Base-by-base conservation (phyloP, 2,113 vertebrate genomes). In the Otus sunia region DNA sequence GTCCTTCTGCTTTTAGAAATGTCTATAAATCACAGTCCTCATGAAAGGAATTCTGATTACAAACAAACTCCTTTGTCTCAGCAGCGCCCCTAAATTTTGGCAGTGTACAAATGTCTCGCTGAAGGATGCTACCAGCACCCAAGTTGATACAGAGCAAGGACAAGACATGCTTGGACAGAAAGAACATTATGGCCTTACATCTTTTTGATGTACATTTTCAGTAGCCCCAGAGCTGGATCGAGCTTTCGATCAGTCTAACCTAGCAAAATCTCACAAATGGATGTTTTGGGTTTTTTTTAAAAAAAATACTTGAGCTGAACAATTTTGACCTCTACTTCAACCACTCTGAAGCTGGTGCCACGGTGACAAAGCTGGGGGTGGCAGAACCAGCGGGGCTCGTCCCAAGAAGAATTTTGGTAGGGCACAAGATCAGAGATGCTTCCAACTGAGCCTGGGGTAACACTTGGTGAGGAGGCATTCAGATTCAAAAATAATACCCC, bases 11-110 rank as follows among this genome's bases (percentile, higher is more conserved):
- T 93, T 81, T 93, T 47, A 21, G 75, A 90, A 94, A 94, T 26
- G 52, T 12, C 72, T 75, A 67, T 89, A 95, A 96, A 96, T 95
- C 93, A 84, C 67, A 11, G 5, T 32, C 86, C 69, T 68, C 90
- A 63, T 6, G 82, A 55, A 95, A 68, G 88, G 85, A 96, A 95
- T 95, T 90, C 92, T 94, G 91, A 89, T 96, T 92, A 10, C 85
- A 64, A 94, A 93, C 27, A 71, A 91, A 92, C 56, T 79, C 94
- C 85, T 91, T 80, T 92, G 87, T 92, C 88, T 94, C 87, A 11
- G 62, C 55, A 5, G 14, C 55, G 89, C 75, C 91, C 93, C 81
- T 82, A 83, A 76, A 93, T 96, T 95, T 79, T 29, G 74, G 41
- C 27, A 0, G 1, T 50, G 58, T 27, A 43, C 69, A 43, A 59